Evolutionary conservation across 1,140 invertebrate species (phyloP), one percentile per base, ranked within the genome.

Genomic region (Drosophila asahinai): DNA sequence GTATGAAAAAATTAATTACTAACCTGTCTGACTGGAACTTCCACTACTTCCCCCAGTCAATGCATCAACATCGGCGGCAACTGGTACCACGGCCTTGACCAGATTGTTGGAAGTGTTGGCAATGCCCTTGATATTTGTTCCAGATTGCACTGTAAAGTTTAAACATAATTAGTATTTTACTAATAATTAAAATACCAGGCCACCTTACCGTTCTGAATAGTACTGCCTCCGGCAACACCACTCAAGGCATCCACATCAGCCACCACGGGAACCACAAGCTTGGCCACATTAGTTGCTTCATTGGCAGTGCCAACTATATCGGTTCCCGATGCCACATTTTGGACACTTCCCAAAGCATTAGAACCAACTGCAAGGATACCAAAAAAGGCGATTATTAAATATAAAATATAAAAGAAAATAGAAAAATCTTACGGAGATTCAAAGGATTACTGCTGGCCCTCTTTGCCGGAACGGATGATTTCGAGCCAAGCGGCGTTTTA

Each of bases 401-500:
- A 14, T 12, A 7, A 43, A 30, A 22, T 22, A 1, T 8, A 19
- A 2, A 17, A 17, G 5, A 5, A 5, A 49, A 15, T 27, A 7
- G 3, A 0, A 0, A 0, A 8, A 4, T 14, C 63, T 33, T 17
- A 65, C 63, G 1, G 3, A 61, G 14, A 25, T n/a, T 1, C 36
- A 57, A 9, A 15, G 36, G 54, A 57, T 6, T 38, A 8, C 25
- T 30, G n/a, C 61, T 68, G 17, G 66, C 30, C 14, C 83, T 84
- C 36, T 86, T 86, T 3, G 55, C 49, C 4, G 77, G 40, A 0
- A 7, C 7, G 9, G 52, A 45, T 2, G 64, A 27, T 57, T 89
- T 80, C 1, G 9, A 33, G 17, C 19, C 30, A 7, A 38, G 11
- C 0, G 51, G 14, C 4, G 27, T 15, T 2, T 77, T 60, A 0